A percentile compares a stretch with the other conserved stretches of the same genome.
Evolutionary conservation across 2,113 vertebrate genomes (phyloP).

Genomic region (Donacobius atricapilla): DNA sequence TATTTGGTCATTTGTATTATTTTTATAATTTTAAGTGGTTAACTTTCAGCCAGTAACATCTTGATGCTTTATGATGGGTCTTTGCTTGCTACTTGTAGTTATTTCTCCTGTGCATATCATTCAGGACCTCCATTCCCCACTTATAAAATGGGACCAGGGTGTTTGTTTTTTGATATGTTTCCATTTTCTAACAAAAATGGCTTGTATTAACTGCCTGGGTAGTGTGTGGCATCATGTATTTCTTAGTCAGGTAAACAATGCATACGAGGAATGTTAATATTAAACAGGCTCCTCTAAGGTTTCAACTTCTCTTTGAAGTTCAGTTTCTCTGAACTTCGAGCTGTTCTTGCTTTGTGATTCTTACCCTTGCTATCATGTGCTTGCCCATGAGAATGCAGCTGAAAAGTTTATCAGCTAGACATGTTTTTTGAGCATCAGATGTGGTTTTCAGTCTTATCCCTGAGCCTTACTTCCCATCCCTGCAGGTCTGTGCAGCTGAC

Average conservation of each 20-base stretch:
- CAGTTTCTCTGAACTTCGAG: not conserved
- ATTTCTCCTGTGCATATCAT: not conserved
- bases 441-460: not conserved
- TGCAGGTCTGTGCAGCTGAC: not conserved
- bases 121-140: not conserved
- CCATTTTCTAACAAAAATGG: not conserved
- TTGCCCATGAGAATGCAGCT: not conserved
- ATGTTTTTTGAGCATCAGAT: not conserved
- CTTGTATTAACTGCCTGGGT: not conserved
- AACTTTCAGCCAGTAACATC: not conserved
- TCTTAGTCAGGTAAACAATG: not conserved
- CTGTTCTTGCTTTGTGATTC: not conserved
- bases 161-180: not conserved
- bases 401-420: not conserved
- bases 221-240: not conserved
- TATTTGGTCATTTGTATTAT: not conserved
- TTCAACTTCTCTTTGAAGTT: no score
- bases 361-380: not conserved
- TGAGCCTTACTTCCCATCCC: not conserved
- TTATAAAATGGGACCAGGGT: not conserved
- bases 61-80: not conserved
- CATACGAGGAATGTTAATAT: not conserved
- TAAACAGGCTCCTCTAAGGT: not conserved
- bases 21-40: not conserved
- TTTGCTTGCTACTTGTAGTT: not conserved